Percentiles rank a stretch among this genome's conserved stretches.
These are phyloP conservation scores for Rhodinocichla rosea DNA, from an alignment of 2,113 vertebrate species.

Conservation along the genomic window DNA sequence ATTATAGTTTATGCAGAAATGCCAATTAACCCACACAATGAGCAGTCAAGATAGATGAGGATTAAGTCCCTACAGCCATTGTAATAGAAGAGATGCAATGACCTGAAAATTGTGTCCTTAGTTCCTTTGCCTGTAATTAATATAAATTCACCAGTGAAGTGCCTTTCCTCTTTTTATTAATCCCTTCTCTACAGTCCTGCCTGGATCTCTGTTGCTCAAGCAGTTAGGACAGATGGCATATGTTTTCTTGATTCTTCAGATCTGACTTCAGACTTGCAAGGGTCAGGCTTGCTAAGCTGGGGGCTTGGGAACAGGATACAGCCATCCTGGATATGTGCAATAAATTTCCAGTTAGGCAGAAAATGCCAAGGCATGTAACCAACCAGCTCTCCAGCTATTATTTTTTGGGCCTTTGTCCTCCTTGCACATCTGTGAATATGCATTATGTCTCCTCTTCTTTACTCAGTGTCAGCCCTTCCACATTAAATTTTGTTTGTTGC, in stretches of 20 bases:
- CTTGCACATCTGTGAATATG: not conserved
- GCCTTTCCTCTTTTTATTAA: not conserved
- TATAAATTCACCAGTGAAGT: not conserved
- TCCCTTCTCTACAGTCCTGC: not conserved
- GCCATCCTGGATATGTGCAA: not conserved
- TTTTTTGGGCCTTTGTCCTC: not conserved
- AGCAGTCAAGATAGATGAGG: not conserved
- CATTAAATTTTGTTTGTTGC: not conserved
- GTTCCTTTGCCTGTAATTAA: slow-evolving; percentile 9
- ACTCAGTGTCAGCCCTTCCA: not conserved
- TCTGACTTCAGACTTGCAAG: not conserved
- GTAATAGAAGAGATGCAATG: slow-evolving; percentile 10
- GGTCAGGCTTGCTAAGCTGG: not conserved
- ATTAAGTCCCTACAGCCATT: not conserved
- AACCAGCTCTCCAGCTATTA: not conserved
- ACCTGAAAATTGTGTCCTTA: slow-evolving; percentile 27
- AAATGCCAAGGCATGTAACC: not conserved
- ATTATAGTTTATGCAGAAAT: not conserved
- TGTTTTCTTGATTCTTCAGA: not conserved
- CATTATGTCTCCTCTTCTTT: not conserved
- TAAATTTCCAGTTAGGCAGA: not conserved
- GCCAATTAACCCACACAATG: not conserved
- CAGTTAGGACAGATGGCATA: not conserved
- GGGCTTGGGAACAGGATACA: not conserved
- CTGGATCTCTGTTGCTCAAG: not conserved